Percentiles rank a stretch among this genome's conserved stretches.
Evolutionary conservation across 1,140 invertebrate species (phyloP).

Genomic region (Periplaneta americana): DNA sequence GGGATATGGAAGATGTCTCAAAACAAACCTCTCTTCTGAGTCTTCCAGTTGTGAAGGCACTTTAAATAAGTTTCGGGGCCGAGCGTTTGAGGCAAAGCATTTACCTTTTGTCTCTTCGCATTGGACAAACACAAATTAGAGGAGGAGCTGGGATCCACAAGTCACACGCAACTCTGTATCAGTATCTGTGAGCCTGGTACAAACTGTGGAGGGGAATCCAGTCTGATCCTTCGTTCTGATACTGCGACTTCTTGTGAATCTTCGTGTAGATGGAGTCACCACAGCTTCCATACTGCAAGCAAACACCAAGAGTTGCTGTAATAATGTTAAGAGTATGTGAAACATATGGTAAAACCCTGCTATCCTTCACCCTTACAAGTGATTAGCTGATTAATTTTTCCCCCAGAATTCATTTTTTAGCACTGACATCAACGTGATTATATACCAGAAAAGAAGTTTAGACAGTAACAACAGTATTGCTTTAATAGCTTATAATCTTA

Average conservation of each 20-base stretch:
- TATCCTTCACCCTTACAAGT: background rate
- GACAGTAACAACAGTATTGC: no score
- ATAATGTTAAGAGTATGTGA: background rate
- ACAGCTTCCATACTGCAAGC: conserved; percentile 9
- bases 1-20: no score
- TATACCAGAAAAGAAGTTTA: no score
- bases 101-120: no score
- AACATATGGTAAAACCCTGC: background rate
- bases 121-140: background rate
- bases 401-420: no score
- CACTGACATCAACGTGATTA: no score
- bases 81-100: no score
- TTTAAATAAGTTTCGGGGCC: no score
- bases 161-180: background rate
- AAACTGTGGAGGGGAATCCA: conserved; percentile 17
- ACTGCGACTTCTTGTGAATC: conserved; percentile 13
- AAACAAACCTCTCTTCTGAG: no score
- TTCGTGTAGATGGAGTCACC: conserved; percentile 10
- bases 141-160: background rate
- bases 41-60: no score
- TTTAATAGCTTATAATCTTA: no score
- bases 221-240: conserved; percentile 12
- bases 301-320: background rate
- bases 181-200: conserved; percentile 17
- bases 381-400: background rate